These are phyloP conservation scores for Lipophrys pholis DNA, from an alignment of 2,113 vertebrate genomes.

Conservation along the genomic window DNA sequence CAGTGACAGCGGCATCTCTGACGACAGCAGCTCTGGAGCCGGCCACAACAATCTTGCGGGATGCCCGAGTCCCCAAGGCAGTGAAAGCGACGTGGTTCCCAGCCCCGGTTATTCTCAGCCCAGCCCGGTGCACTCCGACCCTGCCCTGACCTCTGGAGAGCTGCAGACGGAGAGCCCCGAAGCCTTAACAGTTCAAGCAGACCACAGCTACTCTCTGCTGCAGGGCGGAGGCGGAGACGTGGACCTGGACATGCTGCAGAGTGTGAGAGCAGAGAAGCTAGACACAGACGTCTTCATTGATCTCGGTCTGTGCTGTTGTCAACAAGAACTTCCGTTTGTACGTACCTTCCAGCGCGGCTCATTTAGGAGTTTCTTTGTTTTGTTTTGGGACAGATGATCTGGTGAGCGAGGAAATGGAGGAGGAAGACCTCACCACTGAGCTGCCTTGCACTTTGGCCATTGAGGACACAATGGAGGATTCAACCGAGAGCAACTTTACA, in stretches of 20 bases:
- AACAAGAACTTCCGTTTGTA: no score
- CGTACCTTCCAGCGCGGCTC: no score
- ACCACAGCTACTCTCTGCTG: conserved; percentile 89
- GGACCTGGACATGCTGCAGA: conserved; percentile 75
- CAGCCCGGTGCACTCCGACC: conserved; percentile 58
- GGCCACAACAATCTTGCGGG: conserved; percentile 59
- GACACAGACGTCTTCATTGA: conserved; percentile 85
- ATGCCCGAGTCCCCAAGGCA: conserved; percentile 64
- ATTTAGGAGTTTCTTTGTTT: no score
- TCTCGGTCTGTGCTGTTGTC: conserved; percentile 76
- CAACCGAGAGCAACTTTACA: conserved; percentile 6
- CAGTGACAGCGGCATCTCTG: conserved; percentile 83
- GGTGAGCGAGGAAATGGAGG: conserved; percentile 74
- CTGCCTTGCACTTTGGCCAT: conserved; percentile 81
- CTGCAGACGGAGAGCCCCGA: conserved; percentile 62
- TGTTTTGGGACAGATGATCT: conserved; percentile 73
- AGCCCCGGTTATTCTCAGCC: conserved; percentile 69
- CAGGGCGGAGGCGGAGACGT: conserved; percentile 55
- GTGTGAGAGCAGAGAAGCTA: conserved; percentile 76
- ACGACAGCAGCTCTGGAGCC: conserved; percentile 68
- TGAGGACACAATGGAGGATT: conserved; percentile 69
- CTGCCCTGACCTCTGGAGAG: conserved; percentile 33
- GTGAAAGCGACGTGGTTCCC: conserved; percentile 70
- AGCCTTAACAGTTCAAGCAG: conserved; percentile 77
- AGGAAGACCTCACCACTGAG: conserved; percentile 64